Base-by-base conservation (phyloP, 2,888 invertebrate species). In the Acleris holmiana region DNA sequence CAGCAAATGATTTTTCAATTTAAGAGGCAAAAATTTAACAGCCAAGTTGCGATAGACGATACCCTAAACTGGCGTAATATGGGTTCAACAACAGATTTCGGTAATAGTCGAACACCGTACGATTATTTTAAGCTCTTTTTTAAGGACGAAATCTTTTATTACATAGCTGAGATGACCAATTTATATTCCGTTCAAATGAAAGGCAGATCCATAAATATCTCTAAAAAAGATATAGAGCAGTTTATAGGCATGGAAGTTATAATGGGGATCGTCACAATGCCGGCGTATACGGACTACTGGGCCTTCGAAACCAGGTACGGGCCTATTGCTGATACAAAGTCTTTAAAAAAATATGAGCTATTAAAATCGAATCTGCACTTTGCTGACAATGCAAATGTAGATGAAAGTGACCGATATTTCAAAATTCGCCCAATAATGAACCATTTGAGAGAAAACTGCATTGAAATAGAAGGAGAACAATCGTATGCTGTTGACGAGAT, bases 401-500 rank as follows among this genome's bases (percentile, higher is more conserved):
- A 29, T 29, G 25, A 29, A 29, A 29, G 25, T 29, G 25, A 29
- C 8, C 0, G 25, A 29, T 29, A 29, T 29, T 29, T 1, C 25
- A 29, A 29, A 29, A 7, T 29, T 8, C 25, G 25, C 6, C 25
- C 25, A 29, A 29, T 29, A 29, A 29, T 29, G 25, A 8, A 29
- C 8, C 25, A 29, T 40, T 25, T 54, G 18, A 41, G 54, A 18
- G 41, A 53, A 25, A 65, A 65, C 35, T 54, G 49, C 25, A 25
- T 64, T 13, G 54, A 51, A n/a, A 46, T 69, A 25, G 66, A 69
- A 61, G 67, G 67, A 57, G 68, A 69, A 44, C 18, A 57, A 10
- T 64, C 61, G 3, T 69, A 68, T 19, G 61, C 61, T 6, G 49
- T 69, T 5, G 65, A 68, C 35, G 68, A 69, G 19, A 70, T 68